Evolutionary conservation across 2,113 vertebrate genomes (phyloP).

Genomic region (Tupaia chinensis): DNA sequence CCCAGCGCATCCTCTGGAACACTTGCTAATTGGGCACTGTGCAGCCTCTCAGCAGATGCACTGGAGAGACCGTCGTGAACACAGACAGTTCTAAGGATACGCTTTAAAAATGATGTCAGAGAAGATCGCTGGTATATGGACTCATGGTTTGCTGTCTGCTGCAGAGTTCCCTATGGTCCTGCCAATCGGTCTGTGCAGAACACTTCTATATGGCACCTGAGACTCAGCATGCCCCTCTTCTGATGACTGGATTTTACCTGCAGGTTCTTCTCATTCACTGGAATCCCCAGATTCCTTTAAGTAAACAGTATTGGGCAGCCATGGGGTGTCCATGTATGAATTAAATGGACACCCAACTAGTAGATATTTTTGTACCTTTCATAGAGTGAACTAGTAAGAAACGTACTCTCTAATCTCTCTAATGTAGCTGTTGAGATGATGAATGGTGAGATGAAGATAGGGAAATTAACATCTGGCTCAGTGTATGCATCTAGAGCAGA

Average conservation of each 20-base stretch:
- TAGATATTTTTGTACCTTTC: neutral
- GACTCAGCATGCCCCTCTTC: neutral
- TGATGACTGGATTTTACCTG: neutral
- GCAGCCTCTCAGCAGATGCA: neutral
- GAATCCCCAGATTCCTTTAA: neutral
- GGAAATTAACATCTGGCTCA: neutral
- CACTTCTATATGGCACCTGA: neutral
- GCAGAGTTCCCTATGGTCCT: neutral
- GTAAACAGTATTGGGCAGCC: neutral
- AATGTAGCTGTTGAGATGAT: neutral
- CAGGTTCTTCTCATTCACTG: neutral
- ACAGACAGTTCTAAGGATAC: neutral
- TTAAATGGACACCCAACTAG: neutral
- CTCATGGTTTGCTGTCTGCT: neutral
- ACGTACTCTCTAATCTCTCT: neutral
- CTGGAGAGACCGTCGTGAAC: neutral
- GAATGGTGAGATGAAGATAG: neutral
- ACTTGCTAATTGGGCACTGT: neutral
- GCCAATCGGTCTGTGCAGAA: neutral
- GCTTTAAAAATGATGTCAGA: conserved; percentile 35
- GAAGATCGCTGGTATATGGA: neutral
- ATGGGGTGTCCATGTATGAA: neutral
- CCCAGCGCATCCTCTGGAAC: neutral
- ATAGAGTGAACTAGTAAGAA: neutral
- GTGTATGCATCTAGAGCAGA: neutral